phyloP scores from a whole-genome alignment of 2,797 vertebrate genomes.

The Anguilla marmorata region DNA sequence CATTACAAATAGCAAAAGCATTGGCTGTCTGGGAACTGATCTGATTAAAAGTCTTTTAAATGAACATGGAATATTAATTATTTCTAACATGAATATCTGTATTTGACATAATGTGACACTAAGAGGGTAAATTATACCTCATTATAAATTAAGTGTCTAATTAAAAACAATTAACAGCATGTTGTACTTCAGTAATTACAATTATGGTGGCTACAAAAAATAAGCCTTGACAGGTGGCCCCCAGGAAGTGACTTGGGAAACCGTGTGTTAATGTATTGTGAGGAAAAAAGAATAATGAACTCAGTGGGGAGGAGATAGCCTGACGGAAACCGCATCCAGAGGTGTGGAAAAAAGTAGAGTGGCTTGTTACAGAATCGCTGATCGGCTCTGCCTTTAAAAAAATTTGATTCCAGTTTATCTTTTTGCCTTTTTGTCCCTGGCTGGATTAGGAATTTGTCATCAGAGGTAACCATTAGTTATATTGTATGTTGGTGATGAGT shows the following conservation, averaged over 20 bases:
- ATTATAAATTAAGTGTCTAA: conserved; percentile 7
- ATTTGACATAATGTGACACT: conserved; percentile 11
- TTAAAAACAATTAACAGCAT: conserved; percentile 7
- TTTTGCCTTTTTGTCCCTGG: neutral
- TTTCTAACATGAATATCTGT: neutral
- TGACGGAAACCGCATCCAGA: neutral
- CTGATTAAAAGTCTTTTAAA: neutral
- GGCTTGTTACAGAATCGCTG: neutral
- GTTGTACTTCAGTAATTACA: neutral
- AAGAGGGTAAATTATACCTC: neutral
- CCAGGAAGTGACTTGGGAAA: neutral
- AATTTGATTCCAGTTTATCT: neutral
- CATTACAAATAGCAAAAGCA: neutral
- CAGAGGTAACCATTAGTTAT: neutral
- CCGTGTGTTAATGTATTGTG: neutral
- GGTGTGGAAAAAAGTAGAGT: neutral
- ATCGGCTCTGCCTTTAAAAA: neutral
- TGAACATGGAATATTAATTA: neutral
- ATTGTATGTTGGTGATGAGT: neutral
- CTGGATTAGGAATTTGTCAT: neutral
- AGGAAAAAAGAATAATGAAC: neutral
- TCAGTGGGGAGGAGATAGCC: neutral
- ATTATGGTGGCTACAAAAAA: neutral
- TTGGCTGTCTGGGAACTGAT: neutral
- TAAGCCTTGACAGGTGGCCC: neutral